phyloP scores from a whole-genome alignment of 2,797 vertebrate species.

The Pygocentrus nattereri region DNA sequence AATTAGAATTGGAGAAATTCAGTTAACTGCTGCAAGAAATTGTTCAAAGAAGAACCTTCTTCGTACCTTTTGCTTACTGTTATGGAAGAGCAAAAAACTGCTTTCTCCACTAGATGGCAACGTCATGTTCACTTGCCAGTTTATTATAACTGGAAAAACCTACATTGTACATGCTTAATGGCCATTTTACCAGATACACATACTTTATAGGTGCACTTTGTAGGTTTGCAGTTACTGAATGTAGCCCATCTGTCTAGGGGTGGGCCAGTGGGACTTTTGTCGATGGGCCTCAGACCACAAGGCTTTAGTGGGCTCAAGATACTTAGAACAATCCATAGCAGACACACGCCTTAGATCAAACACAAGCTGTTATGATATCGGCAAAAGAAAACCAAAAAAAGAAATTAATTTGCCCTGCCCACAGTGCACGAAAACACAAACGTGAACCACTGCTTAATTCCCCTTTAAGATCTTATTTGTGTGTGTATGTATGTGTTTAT shows the following conservation, averaged over 20 bases:
- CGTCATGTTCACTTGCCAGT: neutral
- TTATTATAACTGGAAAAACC: neutral
- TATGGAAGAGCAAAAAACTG: neutral
- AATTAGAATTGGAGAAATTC: neutral
- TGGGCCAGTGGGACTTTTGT: too few relatives aligned
- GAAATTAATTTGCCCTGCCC: too few relatives aligned
- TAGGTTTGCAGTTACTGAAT: neutral
- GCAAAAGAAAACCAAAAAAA: too few relatives aligned
- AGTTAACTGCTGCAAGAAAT: neutral
- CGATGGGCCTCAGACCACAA: too few relatives aligned
- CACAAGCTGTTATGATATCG: too few relatives aligned
- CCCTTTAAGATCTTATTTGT: too few relatives aligned
- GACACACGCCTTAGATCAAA: too few relatives aligned
- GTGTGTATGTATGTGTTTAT: too few relatives aligned
- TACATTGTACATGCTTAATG: neutral
- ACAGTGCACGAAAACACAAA: too few relatives aligned
- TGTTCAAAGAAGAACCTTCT: neutral
- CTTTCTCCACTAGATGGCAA: conserved; percentile 37
- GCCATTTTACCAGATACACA: neutral
- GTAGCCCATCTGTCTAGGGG: neutral
- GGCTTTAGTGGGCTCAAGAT: too few relatives aligned
- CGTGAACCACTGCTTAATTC: too few relatives aligned
- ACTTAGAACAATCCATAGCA: too few relatives aligned
- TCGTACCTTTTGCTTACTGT: neutral
- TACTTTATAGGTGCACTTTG: neutral